A percentile compares a stretch with the other conserved stretches of the same genome.
phyloP scores from a whole-genome alignment of 2,797 vertebrate genomes.

The Rhodeus uyekii region DNA sequence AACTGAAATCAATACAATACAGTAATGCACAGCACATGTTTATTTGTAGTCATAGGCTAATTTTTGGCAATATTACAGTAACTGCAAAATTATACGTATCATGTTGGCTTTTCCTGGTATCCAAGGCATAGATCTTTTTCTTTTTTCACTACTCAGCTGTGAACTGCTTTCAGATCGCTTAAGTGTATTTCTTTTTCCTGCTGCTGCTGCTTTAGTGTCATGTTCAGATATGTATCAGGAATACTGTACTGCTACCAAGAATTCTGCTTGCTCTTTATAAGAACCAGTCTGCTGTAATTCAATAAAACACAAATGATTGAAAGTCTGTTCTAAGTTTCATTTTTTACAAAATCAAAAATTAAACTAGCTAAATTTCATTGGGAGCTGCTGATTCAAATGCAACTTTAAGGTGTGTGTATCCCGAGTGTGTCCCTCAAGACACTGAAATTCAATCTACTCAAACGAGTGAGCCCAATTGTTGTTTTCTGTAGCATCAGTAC shows the following conservation, averaged over 20 bases:
- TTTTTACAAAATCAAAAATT: neutral
- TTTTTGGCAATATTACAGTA: conserved; percentile 63
- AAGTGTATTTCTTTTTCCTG: conserved; percentile 64
- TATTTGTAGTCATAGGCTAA: conserved; percentile 58
- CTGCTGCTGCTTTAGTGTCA: conserved; percentile 71
- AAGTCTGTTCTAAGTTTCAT: conserved; percentile 27
- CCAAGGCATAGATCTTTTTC: conserved; percentile 48
- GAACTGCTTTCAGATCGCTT: conserved; percentile 56
- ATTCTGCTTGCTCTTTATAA: conserved; percentile 72
- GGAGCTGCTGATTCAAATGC: neutral
- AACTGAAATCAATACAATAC: conserved; percentile 47
- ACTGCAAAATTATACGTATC: conserved; percentile 59
- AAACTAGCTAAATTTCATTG: neutral
- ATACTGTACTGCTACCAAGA: conserved; percentile 71
- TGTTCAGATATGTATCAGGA: conserved; percentile 71
- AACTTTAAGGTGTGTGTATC: neutral
- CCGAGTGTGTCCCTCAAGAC: conserved; percentile 17
- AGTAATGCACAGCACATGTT: conserved; percentile 61
- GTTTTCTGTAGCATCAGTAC: neutral
- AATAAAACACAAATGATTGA: conserved; percentile 79
- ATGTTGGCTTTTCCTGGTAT: conserved; percentile 57
- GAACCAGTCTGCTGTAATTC: conserved; percentile 84
- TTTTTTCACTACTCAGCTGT: conserved; percentile 46
- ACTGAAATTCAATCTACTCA: neutral
- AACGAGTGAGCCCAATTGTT: neutral